Evolutionary conservation across 2,888 invertebrate species (phyloP), one percentile per base, ranked within the genome.

Genomic region (Ectemnius continuus): DNA sequence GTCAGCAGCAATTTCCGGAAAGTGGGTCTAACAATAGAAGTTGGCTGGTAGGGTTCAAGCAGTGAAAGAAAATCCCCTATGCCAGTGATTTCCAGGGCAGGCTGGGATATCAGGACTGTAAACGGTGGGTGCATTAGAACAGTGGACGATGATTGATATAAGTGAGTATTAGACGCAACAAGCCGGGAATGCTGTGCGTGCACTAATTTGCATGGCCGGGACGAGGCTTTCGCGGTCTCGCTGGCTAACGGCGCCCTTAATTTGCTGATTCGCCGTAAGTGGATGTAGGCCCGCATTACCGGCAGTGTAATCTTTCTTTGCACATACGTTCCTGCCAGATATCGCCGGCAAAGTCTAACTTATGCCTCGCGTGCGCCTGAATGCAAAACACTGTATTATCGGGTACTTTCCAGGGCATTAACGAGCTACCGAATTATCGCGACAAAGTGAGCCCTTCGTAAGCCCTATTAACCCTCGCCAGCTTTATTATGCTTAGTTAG

Each of bases 101-200:
- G 6, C 36, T 8, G 1, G 8, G 5, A 36, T 11, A 36, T 6
- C 5, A 36, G 1, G 36, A 36, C 36, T 6, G 36, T 11, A 36
- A 11, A 11, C 36, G 36, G 36, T 36, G 8, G 36, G 8, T 36
- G 36, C 36, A 36, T 11, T 36, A 36, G 36, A 36, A 36, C 16
- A 13, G 26, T 8, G 47, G 36, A n/a, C 20, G 48, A 61, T 75
- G 75, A 75, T 75, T 65, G 64, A 75, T 58, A 73, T 63, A 64
- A 26, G 57, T 48, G 58, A 48, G 58, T 75, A 73, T 73, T 64
- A 73, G 73, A 67, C 52, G 57, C 61, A 75, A 75, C 67, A 64
- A 73, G 36, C 36, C 36, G 36, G 36, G 36, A 8, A 36, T 36
- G 36, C 36, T 36, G 36, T 36, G 36, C 36, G 36, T 36, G 36